Percentiles rank a stretch among this genome's conserved stretches.
phyloP scores from a whole-genome alignment of 2,113 vertebrate species.

The Motacilla tschutschensis region DNA sequence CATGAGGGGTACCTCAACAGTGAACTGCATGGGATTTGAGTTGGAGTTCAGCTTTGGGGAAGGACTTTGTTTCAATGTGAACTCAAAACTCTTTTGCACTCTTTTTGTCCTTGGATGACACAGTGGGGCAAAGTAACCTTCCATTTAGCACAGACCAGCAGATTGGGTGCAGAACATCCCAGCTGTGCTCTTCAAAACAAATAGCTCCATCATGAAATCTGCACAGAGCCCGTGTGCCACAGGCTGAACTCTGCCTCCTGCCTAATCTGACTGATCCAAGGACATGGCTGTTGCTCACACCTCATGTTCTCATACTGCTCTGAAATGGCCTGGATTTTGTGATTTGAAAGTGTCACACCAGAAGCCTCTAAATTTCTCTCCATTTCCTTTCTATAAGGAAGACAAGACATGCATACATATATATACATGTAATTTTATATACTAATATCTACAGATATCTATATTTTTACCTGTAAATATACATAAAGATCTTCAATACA shows the following conservation, averaged over 20 bases:
- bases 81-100: neutral
- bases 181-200: neutral
- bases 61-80: neutral
- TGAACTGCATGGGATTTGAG: neutral
- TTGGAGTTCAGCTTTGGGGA: neutral
- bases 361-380: neutral
- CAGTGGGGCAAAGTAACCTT: neutral
- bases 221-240: neutral
- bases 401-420: neutral
- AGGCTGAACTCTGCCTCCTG: neutral
- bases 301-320: neutral
- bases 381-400: neutral
- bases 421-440: neutral
- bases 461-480: neutral
- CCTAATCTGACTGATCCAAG: neutral
- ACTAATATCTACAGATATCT: too few relatives aligned
- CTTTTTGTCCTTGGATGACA: neutral
- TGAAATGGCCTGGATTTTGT: neutral
- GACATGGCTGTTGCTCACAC: neutral
- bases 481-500: neutral
- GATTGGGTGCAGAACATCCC: neutral
- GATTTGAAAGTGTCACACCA: neutral
- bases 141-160: neutral
- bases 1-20: constrained; percentile 2
- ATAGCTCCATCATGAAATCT: accelerated